These are phyloP conservation scores for Apotomis turbidana DNA, from an alignment of 2,888 invertebrate genomes.

Conservation along the genomic window DNA sequence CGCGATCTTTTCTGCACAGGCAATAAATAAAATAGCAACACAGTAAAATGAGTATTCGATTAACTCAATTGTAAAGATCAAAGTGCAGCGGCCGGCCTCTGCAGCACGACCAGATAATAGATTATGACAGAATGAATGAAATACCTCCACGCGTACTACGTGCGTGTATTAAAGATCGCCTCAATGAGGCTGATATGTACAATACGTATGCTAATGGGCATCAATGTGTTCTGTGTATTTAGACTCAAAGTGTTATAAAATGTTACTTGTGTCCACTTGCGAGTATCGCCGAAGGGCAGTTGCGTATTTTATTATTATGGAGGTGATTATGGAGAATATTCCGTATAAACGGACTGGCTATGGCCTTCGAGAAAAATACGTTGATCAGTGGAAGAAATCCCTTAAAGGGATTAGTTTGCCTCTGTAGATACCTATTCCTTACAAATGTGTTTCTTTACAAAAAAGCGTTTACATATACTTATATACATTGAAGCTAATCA, in stretches of 20 bases:
- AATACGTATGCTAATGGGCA: constrained; percentile 17
- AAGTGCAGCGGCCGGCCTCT: constrained; percentile 52
- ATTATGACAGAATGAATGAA: constrained; percentile 53
- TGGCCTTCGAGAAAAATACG: too few relatives aligned
- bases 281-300: not conserved
- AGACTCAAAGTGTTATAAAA: constrained; percentile 10
- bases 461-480: too few relatives aligned
- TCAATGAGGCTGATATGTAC: constrained; percentile 27
- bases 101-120: constrained; percentile 48
- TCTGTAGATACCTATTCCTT: too few relatives aligned
- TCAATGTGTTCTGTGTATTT: constrained; percentile 4
- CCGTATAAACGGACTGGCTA: too few relatives aligned
- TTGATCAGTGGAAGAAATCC: too few relatives aligned
- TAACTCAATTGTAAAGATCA: constrained; percentile 70
- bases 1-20: constrained; percentile 49
- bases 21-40: constrained; percentile 61
- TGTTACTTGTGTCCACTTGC: not conserved
- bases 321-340: too few relatives aligned
- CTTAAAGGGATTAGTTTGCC: too few relatives aligned
- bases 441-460: too few relatives aligned
- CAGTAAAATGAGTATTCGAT: constrained; percentile 67
- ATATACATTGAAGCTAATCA: too few relatives aligned
- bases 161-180: constrained; percentile 46
- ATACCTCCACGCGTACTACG: constrained; percentile 57
- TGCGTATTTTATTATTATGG: too few relatives aligned